These are phyloP conservation scores for Ctenopoma kingsleyae DNA, from an alignment of 2,797 vertebrate genomes.

Conservation along the genomic window DNA sequence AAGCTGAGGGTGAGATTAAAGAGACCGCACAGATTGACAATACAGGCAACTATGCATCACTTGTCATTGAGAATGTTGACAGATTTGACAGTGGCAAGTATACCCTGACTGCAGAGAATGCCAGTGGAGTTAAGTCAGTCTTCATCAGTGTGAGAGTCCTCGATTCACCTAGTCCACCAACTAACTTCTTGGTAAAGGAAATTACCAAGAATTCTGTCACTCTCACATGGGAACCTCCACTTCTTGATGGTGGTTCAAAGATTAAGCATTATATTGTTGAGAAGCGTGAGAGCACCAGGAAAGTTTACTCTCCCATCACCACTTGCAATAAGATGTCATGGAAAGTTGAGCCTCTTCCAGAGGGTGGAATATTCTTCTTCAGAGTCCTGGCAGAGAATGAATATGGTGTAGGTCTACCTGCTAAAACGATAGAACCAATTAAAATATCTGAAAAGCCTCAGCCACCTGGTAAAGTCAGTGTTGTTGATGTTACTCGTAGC, in stretches of 20 bases:
- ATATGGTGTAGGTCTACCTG: conserved; percentile 93
- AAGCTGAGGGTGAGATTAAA: conserved; percentile 93
- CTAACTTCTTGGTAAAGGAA: conserved; percentile 93
- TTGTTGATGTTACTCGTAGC: conserved; percentile 93
- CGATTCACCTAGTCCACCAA: conserved; percentile 95
- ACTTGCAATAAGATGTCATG: conserved; percentile 95
- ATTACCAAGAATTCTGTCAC: conserved; percentile 95
- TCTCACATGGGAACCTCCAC: conserved; percentile 96
- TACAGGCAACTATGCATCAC: conserved; percentile 94
- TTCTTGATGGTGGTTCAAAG: conserved; percentile 95
- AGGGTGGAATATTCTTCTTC: conserved; percentile 95
- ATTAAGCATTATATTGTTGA: conserved; percentile 98
- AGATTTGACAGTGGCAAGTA: conserved; percentile 98
- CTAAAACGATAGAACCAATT: conserved; percentile 90
- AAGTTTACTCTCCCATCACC: conserved; percentile 93
- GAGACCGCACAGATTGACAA: conserved; percentile 94
- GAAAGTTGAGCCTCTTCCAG: conserved; percentile 95
- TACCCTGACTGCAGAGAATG: conserved; percentile 94
- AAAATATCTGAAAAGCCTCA: conserved; percentile 98
- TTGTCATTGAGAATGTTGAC: conserved; percentile 96
- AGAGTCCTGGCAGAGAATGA: conserved; percentile 97
- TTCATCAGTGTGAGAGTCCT: conserved; percentile 96
- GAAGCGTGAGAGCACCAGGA: conserved; percentile 97
- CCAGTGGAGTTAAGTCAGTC: conserved; percentile 94
- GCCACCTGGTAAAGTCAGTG: conserved; percentile 95